Evolutionary conservation across 2,113 vertebrate species (phyloP).

Genomic region (Pterocles orientalis): DNA sequence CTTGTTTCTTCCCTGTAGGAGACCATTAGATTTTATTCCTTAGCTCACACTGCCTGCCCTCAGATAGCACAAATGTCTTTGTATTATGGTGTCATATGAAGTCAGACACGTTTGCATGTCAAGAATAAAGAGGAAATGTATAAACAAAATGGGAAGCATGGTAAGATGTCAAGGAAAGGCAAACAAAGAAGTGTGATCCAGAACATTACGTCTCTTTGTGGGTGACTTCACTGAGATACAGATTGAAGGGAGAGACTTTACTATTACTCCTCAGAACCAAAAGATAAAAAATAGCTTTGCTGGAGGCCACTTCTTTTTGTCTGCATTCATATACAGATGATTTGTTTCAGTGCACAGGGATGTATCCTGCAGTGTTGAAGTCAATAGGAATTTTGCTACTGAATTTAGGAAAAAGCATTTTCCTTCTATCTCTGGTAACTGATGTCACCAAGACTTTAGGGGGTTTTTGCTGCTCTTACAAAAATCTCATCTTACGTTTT

Average conservation of each 20-base stretch:
- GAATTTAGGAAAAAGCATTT: neutral
- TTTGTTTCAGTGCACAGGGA: neutral
- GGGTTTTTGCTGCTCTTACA: neutral
- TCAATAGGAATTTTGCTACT: neutral
- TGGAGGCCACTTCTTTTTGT: neutral
- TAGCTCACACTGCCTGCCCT: neutral
- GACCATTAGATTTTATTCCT: neutral
- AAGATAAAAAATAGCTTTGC: constrained; percentile 10
- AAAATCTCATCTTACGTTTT: neutral
- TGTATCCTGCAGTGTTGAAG: neutral
- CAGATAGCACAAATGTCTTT: neutral
- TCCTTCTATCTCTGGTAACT: neutral
- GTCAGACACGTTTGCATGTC: neutral
- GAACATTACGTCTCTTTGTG: neutral
- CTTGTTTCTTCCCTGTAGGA: neutral
- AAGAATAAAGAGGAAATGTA: neutral
- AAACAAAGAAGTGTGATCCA: neutral
- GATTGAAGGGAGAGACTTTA: neutral
- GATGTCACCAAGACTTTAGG: neutral
- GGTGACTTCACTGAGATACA: neutral
- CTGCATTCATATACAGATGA: neutral
- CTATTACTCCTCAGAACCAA: neutral
- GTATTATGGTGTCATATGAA: neutral
- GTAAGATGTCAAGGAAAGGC: neutral
- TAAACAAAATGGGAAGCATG: neutral